phyloP scores from a whole-genome alignment of 2,113 vertebrate species.

The Mustela nigripes region DNA sequence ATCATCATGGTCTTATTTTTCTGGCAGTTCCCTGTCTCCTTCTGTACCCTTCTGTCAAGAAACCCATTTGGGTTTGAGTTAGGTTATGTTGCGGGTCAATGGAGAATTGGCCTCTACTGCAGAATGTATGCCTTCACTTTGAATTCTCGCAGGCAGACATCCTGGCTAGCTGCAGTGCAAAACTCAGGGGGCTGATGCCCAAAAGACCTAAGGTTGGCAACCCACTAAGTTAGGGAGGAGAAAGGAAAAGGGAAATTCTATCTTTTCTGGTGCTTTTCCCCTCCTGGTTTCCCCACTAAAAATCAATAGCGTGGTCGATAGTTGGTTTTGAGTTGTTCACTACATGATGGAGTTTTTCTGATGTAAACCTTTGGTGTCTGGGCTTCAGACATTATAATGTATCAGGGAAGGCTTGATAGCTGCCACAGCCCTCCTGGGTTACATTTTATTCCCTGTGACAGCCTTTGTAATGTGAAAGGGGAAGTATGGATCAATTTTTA shows the following conservation, averaged over 20 bases:
- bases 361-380: slow-evolving; percentile 88
- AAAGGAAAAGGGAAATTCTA: slow-evolving; percentile 88
- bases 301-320: slow-evolving; percentile 92
- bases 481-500: slow-evolving; percentile 85
- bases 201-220: slow-evolving; percentile 86
- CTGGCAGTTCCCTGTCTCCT: slow-evolving; percentile 55
- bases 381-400: slow-evolving; percentile 87
- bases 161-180: slow-evolving; percentile 88
- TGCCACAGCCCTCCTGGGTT: slow-evolving; percentile 85
- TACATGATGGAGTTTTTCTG: slow-evolving; percentile 88
- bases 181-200: slow-evolving; percentile 85
- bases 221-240: slow-evolving; percentile 81
- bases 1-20: slow-evolving; percentile 74
- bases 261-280: slow-evolving; percentile 88
- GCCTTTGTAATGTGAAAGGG: slow-evolving; percentile 88
- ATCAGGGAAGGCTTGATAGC: slow-evolving; percentile 86
- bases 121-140: slow-evolving; percentile 86
- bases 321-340: slow-evolving; percentile 90
- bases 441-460: slow-evolving; percentile 89
- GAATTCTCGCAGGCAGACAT: slow-evolving; percentile 91
- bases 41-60: slow-evolving; percentile 80
- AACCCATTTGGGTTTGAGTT: slow-evolving; percentile 79
- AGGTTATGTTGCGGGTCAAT: slow-evolving; percentile 86
- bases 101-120: slow-evolving; percentile 85
- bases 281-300: slow-evolving; percentile 87